Conservation (phyloP, 2,797 vertebrate genomes). For the Clarias pachynema region DNA sequence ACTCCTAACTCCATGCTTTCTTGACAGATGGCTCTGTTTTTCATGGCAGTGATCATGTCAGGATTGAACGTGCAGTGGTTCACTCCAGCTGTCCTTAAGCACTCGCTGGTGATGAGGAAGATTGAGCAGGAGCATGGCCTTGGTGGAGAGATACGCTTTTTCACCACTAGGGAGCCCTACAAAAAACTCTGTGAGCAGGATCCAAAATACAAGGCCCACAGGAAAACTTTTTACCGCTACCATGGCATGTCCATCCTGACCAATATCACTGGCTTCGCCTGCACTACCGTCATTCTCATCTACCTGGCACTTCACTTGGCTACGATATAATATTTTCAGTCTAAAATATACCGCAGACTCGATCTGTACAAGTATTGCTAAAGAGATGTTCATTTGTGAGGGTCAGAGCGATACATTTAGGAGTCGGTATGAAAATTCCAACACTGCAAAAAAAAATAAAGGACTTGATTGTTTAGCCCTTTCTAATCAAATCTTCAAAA, state of each 20-base stretch:
- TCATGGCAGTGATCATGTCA: constrained; percentile 71
- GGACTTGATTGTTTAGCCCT: not conserved
- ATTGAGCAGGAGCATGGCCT: constrained; percentile 84
- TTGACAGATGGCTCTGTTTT: constrained; percentile 78
- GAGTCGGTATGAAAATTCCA: too few relatives aligned
- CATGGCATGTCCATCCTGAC: constrained; percentile 82
- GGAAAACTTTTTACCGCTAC: constrained; percentile 75
- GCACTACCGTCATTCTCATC: constrained; percentile 78
- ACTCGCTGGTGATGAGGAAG: constrained; percentile 77
- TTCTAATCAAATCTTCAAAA: too few relatives aligned
- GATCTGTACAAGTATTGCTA: not conserved
- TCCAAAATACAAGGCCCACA: constrained; percentile 79
- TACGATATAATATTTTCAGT: constrained; percentile 68
- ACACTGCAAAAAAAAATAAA: too few relatives aligned
- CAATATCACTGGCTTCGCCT: constrained; percentile 80
- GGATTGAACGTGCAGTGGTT: constrained; percentile 82
- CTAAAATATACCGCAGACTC: not conserved
- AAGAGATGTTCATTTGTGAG: too few relatives aligned
- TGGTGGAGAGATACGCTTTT: constrained; percentile 75
- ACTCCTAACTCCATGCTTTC: not conserved
- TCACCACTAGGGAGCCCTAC: constrained; percentile 75
- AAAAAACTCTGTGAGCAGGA: constrained; percentile 82
- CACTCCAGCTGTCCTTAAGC: constrained; percentile 70
- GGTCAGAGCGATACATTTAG: too few relatives aligned
- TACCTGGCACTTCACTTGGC: constrained; percentile 77